Percentiles rank a stretch among this genome's conserved stretches.
Evolutionary conservation across 2,113 vertebrate species (phyloP).

Genomic region (Microcebus jonahi): DNA sequence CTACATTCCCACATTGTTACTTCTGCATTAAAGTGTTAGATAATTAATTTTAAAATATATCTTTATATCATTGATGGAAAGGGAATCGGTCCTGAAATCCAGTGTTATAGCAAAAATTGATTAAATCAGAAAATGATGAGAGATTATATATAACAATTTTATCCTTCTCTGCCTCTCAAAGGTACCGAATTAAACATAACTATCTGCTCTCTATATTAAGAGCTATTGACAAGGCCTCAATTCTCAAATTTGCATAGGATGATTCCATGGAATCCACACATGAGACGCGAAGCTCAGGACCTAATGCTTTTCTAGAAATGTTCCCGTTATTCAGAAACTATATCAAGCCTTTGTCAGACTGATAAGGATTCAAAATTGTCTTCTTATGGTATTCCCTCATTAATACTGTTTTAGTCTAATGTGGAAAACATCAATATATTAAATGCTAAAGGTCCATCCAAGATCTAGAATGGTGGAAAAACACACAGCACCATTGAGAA

Average conservation of each 20-base stretch:
- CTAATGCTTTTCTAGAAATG: background rate
- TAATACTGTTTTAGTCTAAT: background rate
- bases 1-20: background rate
- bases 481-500: background rate
- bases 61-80: conserved; percentile 36
- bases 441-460: background rate
- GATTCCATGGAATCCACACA: background rate
- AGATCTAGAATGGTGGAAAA: background rate
- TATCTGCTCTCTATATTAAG: background rate
- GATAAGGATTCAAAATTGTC: background rate
- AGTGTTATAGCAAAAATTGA: conserved; percentile 6
- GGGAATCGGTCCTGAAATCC: background rate
- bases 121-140: conserved; percentile 48
- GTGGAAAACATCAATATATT: background rate
- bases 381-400: background rate
- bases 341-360: background rate
- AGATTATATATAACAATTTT: background rate
- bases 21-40: background rate
- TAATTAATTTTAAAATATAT: conserved; percentile 42
- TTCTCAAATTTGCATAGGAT: background rate
- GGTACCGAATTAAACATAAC: background rate
- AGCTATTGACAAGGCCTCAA: background rate
- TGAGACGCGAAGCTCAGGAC: background rate
- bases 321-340: background rate
- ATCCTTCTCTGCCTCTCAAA: background rate